Conservation (phyloP, 2,888 invertebrate species). For the Eurois occulta region DNA sequence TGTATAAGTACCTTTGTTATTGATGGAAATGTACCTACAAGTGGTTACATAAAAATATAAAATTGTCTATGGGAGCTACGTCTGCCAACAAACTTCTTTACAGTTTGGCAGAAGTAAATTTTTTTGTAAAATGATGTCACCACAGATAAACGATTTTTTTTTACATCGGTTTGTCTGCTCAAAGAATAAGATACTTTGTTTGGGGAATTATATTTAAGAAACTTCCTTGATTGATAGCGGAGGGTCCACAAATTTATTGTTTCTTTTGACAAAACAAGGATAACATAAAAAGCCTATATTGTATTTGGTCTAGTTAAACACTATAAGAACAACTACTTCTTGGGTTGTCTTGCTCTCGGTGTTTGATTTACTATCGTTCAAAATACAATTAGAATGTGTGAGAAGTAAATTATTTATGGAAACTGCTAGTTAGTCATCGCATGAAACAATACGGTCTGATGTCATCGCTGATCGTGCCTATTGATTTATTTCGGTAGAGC, state of each 20-base stretch:
- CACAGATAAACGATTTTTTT: not conserved
- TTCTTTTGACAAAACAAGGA: not conserved
- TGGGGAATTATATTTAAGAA: not conserved
- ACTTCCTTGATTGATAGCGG: slow-evolving; percentile 10
- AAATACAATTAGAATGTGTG: slow-evolving; percentile 17
- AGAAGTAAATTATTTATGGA: slow-evolving; percentile 48
- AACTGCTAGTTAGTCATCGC: slow-evolving; percentile 40
- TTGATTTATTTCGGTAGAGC: slow-evolving; percentile 36
- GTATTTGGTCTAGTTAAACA: not conserved
- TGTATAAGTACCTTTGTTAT: not conserved
- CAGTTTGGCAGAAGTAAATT: not conserved
- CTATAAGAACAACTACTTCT: too few relatives aligned
- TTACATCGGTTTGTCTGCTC: not conserved
- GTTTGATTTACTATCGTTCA: slow-evolving; percentile 12
- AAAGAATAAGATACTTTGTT: not conserved
- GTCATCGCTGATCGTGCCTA: slow-evolving; percentile 39
- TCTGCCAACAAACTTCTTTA: not conserved
- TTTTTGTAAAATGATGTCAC: not conserved
- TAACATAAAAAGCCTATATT: not conserved
- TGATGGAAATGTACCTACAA: not conserved
- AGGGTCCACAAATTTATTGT: not conserved
- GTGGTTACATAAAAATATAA: not conserved
- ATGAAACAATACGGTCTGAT: slow-evolving; percentile 53
- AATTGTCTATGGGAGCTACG: not conserved
- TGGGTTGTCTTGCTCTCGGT: not conserved